Evolutionary conservation across 2,113 vertebrate species (phyloP), one percentile per base, ranked within the genome.

Genomic region (Mormyrus lacerda): DNA sequence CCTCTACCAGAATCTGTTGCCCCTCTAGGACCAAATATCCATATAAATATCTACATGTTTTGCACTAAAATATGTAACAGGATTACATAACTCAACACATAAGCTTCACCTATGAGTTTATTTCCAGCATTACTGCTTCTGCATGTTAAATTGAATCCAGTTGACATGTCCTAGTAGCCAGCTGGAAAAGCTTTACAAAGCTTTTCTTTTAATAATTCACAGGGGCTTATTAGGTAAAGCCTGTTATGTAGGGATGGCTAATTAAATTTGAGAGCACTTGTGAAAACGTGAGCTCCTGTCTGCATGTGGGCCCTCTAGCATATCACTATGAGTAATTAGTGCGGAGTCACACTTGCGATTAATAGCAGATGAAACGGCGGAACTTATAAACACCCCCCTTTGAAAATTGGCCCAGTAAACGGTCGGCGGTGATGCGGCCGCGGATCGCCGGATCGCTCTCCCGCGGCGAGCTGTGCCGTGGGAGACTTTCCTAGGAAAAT

Each of bases 241-340:
- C 69, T 39, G 69, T 76, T 82, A 47, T 48, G 21, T 82, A 88
- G 61, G 48, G 88, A 47, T 82, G 88, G 79, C 88, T 88, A 69
- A 53, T 88, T 88, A 88, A 88, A 88, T 88, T 79, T 88, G 88
- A 88, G 65, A 76, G 47, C 87, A 27, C 35, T 88, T 88, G 69
- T 88, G 69, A 82, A 53, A 88, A 88, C 48, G n/a, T 51, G 69
- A 79, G 88, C 88, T 82, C 61, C 39, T n/a, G 61, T 88, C 61
- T 61, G 53, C 31, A 48, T 15, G 4, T n/a, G 65, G 42, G n/a
- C 58, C 27, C 44, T 73, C 61, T 48, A 50, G 42, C 42, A 47
- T 24, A 73, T 73, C 44, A 48, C 11, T 13, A 31, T 31, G 19
- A 58, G n/a, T 88, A 88, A 88, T 88, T 42, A 58, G 87, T 11